phyloP scores from a whole-genome alignment of 2,113 vertebrate species.

The Tringa solitaria region DNA sequence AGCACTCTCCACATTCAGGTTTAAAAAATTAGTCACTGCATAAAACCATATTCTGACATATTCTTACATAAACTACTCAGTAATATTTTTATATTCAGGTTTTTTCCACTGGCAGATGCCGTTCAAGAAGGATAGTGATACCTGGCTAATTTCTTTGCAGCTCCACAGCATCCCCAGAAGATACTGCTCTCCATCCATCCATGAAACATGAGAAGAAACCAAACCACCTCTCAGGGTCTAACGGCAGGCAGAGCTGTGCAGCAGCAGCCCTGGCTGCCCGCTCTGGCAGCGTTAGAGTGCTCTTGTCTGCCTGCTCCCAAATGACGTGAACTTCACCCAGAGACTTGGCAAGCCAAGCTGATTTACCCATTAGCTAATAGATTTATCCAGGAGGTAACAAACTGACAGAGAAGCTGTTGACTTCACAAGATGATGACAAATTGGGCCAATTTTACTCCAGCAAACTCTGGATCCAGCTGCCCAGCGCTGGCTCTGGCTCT shows the following conservation, averaged over 20 bases:
- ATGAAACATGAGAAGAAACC: neutral
- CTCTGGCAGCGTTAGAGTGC: neutral
- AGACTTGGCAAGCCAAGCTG: neutral
- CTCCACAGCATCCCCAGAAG: neutral
- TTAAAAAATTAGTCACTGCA: neutral
- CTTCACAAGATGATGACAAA: neutral
- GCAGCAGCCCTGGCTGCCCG: neutral
- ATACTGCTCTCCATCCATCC: neutral
- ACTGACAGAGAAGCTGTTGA: neutral
- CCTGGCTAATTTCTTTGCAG: neutral
- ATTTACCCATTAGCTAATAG: neutral
- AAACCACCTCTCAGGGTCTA: neutral
- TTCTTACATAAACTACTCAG: neutral
- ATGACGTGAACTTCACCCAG: neutral
- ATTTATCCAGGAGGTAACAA: neutral
- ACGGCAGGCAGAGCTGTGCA: neutral
- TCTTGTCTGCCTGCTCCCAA: neutral
- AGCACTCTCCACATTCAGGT: neutral
- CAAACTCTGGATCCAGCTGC: neutral
- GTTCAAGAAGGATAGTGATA: neutral
- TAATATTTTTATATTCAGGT: neutral
- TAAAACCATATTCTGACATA: neutral
- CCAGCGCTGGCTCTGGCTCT: neutral
- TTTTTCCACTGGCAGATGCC: neutral
- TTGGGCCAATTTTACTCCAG: neutral